Conservation (phyloP, 1,140 invertebrate species). For the Hyposmocoma kahamanoa region DNA sequence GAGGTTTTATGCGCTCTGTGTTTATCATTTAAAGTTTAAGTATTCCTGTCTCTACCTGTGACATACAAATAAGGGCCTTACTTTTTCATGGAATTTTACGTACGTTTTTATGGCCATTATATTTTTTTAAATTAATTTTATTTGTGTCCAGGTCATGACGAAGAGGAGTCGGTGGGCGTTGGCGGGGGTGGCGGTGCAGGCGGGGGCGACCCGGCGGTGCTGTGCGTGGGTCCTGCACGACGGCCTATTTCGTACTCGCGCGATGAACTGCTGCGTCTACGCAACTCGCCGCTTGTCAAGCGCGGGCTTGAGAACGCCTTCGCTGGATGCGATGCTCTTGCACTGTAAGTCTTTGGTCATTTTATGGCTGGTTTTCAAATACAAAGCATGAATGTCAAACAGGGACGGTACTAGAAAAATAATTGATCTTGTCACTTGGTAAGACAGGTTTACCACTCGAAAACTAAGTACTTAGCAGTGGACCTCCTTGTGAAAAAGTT, state of each 20-base stretch:
- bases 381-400: too few species aligned
- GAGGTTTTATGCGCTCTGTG: too few species aligned
- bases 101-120: neutral
- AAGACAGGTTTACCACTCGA: too few species aligned
- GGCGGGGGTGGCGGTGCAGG: slow-evolving; percentile 26
- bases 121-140: neutral
- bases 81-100: neutral
- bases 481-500: too few species aligned
- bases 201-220: slow-evolving; percentile 52
- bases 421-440: too few species aligned
- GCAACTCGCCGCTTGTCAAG: slow-evolving; percentile 75
- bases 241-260: slow-evolving; percentile 60
- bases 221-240: slow-evolving; percentile 52
- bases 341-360: slow-evolving; percentile 64
- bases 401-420: too few species aligned
- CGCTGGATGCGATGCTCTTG: slow-evolving; percentile 69
- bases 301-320: slow-evolving; percentile 75
- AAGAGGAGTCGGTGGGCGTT: slow-evolving; percentile 7
- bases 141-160: slow-evolving; percentile 45
- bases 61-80: neutral
- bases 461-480: too few species aligned
- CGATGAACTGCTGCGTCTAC: slow-evolving; percentile 77
- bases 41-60: neutral
- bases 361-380: too few species aligned
- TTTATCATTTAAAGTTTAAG: neutral